Conservation (phyloP, 2,113 vertebrate species). For the Heliornis fulica region DNA sequence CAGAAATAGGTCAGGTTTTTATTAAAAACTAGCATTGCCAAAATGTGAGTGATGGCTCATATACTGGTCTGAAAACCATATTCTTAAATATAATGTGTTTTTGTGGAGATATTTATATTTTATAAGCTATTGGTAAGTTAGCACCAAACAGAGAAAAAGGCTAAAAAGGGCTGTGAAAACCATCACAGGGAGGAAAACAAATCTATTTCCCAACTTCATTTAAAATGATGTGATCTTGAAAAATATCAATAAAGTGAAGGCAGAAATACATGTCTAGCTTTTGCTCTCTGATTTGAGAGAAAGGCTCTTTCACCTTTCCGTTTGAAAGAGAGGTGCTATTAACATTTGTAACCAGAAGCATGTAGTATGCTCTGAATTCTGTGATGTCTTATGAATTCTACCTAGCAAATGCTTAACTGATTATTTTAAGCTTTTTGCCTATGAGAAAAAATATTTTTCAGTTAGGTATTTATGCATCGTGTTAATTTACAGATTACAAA, state of each 20-base stretch:
- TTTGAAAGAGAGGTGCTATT: not conserved
- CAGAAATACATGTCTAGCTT: not conserved
- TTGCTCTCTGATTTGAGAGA: not conserved
- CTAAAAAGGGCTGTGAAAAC: not conserved
- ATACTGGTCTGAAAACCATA: not conserved
- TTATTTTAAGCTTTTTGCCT: not conserved
- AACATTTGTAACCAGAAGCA: not conserved
- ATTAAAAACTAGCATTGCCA: not conserved
- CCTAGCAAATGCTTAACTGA: not conserved
- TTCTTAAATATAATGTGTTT: not conserved
- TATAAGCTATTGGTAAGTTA: not conserved
- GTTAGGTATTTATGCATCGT: not conserved
- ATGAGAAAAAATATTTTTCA: not conserved
- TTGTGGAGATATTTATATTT: not conserved
- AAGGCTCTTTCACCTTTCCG: not conserved
- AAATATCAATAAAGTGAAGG: not conserved
- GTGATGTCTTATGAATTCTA: not conserved
- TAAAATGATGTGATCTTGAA: not conserved
- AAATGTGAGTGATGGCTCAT: not conserved
- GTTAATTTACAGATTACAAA: not conserved
- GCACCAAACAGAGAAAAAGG: not conserved
- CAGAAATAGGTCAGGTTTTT: not conserved
- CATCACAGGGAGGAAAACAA: not conserved
- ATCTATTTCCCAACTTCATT: not conserved
- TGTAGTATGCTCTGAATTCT: not conserved